Percentiles rank a stretch among this genome's conserved stretches.
These are phyloP conservation scores for Labeo rohita DNA, from an alignment of 2,113 vertebrate species.

Conservation along the genomic window DNA sequence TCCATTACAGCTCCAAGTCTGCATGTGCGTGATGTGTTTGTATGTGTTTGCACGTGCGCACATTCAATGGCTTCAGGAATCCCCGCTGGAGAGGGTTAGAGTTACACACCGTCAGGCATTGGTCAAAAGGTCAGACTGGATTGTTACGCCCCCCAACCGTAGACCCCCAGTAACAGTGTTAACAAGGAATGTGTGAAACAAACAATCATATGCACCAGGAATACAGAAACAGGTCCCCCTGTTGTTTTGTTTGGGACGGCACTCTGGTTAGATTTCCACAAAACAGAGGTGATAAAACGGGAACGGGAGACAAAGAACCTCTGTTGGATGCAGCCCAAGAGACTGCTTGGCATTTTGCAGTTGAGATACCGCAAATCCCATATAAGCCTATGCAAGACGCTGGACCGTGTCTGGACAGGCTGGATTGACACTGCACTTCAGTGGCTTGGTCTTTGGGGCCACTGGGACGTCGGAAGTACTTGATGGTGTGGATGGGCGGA, in stretches of 20 bases:
- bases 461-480: conserved; percentile 54
- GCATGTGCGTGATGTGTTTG: conserved; percentile 37
- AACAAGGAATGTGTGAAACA: conserved; percentile 72
- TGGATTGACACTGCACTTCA: conserved; percentile 7
- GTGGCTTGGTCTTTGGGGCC: conserved; percentile 31
- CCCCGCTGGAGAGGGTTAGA: background rate
- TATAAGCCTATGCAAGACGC: conserved; percentile 26
- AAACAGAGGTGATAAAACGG: background rate
- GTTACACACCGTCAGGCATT: conserved; percentile 25
- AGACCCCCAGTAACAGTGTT: conserved; percentile 39
- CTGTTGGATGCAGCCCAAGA: conserved; percentile 32
- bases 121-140: conserved; percentile 48
- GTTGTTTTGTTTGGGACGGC: conserved; percentile 29
- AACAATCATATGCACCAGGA: conserved; percentile 55
- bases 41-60: conserved; percentile 41
- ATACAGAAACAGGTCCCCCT: background rate
- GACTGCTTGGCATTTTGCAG: conserved; percentile 24
- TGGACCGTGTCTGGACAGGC: background rate
- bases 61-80: conserved; percentile 30
- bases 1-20: conserved; percentile 26
- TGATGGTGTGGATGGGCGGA: conserved; percentile 55
- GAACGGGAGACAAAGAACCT: conserved; percentile 11
- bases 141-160: conserved; percentile 9
- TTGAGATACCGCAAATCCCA: conserved; percentile 31
- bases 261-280: conserved; percentile 26